Percentiles rank a stretch among this genome's conserved stretches.
phyloP scores from a whole-genome alignment of 2,888 invertebrate genomes.

The Ormyrus labotus region DNA sequence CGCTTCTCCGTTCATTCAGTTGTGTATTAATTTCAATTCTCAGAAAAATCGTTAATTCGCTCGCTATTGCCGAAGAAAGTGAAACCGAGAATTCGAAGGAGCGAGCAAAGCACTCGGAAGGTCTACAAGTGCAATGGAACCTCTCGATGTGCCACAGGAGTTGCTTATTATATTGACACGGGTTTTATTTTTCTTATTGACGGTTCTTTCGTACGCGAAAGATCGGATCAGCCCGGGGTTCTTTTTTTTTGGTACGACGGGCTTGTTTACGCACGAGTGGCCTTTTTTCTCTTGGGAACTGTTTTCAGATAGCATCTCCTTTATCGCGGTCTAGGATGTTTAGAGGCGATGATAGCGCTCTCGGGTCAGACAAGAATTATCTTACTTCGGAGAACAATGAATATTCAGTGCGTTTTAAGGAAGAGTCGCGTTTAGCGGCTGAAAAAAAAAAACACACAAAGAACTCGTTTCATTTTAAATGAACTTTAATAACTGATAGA shows the following conservation, averaged over 20 bases:
- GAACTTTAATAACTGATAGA: too few relatives aligned
- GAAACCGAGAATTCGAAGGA: neutral
- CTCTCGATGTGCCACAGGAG: neutral
- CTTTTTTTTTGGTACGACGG: neutral
- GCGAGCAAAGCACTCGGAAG: conserved; percentile 9
- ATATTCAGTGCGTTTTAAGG: too few relatives aligned
- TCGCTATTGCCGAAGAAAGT: too few relatives aligned
- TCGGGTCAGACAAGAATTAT: too few relatives aligned
- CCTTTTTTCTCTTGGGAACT: neutral
- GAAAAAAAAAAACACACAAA: too few relatives aligned
- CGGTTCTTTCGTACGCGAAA: neutral
- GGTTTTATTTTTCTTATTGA: neutral
- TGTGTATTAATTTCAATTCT: too few relatives aligned
- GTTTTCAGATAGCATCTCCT: neutral
- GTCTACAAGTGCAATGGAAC: conserved; percentile 15
- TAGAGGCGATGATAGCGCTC: neutral
- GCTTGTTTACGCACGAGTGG: neutral
- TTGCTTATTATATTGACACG: neutral
- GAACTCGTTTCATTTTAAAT: too few relatives aligned
- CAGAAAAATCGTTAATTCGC: too few relatives aligned
- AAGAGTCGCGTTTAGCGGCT: too few relatives aligned
- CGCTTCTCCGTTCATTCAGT: too few relatives aligned
- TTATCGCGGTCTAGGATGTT: neutral
- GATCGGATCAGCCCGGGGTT: too few relatives aligned
- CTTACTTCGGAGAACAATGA: too few relatives aligned